phyloP scores from a whole-genome alignment of 1,140 invertebrate genomes.

The Armadillidium nasatum region DNA sequence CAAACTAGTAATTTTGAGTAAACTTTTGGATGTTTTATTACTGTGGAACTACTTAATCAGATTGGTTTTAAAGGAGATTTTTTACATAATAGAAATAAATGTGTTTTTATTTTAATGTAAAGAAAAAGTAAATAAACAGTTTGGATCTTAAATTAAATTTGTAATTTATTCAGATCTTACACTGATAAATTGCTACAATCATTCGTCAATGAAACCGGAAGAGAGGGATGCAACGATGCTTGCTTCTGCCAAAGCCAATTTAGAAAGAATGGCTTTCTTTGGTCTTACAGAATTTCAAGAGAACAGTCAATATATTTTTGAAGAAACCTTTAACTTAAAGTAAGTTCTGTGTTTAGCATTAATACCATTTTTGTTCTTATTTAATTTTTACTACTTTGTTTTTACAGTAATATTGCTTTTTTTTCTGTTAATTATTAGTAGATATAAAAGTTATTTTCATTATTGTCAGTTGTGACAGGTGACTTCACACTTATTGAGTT shows the following conservation, averaged over 20 bases:
- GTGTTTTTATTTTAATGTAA: neutral
- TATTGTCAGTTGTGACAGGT: too few species aligned
- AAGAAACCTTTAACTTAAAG: slow-evolving; percentile 86
- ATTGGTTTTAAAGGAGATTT: too few species aligned
- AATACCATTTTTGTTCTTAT: too few species aligned
- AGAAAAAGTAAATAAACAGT: neutral
- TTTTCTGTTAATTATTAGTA: neutral
- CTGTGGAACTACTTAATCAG: too few species aligned
- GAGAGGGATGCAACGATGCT: slow-evolving; percentile 77
- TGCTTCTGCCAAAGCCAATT: slow-evolving; percentile 88
- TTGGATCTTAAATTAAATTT: neutral
- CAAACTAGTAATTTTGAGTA: too few species aligned
- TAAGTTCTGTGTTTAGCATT: slow-evolving; percentile 17
- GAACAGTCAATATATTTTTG: slow-evolving; percentile 92
- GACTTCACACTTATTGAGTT: too few species aligned
- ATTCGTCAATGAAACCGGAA: slow-evolving; percentile 61
- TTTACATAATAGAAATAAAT: neutral
- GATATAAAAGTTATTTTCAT: neutral
- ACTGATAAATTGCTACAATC: slow-evolving; percentile 92
- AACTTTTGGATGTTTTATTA: too few species aligned
- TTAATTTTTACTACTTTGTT: neutral
- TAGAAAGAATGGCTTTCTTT: slow-evolving; percentile 92
- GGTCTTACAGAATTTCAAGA: slow-evolving; percentile 93
- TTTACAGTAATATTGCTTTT: neutral
- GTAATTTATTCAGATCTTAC: slow-evolving; percentile 68